Base-by-base conservation (phyloP, 2,888 invertebrate genomes). In the Cactoblastis cactorum region DNA sequence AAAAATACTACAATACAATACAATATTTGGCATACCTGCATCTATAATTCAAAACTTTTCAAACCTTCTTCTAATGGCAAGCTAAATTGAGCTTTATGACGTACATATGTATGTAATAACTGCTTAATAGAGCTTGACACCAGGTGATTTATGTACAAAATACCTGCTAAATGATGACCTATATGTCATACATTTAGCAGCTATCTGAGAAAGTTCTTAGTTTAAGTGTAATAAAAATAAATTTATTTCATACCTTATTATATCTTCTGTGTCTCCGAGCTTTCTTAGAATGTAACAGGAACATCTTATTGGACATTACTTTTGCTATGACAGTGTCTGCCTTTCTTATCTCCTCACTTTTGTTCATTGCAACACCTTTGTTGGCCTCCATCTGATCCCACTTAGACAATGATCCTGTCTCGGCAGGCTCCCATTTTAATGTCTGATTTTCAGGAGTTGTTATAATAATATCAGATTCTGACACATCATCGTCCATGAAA, bases 321-420 rank as follows among this genome's bases (percentile, higher is more conserved):
- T 81, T 83, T 0, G 83, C 81, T 32, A 87, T 78, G 2, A 86
- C 79, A 0, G 74, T 72, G 46, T 84, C 77, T 0, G 82, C 84
- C 18, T 69, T 61, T 15, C 64, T 58, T 0, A 72, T 64, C 17
- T 69, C 66, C 1, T 73, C 64, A 15, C 53, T 50, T 3, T 45
- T 34, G 0, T 52, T 37, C 24, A n/a, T 52, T 35, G 24, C 19
- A 43, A 0, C 12, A 12, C 22, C 15, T 4, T 37, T 9, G 15
- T 12, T 43, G 1, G 41, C 9, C 18, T 55, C 45, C 9, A 33
- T 45, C 4, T 28, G 28, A 3, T 50, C 51, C 11, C 53, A 11
- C 14, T 53, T 55, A 3, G 37, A 3, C 5, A 17, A 11, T 11
- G 41, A n/a, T 12, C 18, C 39, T 1, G 41, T 8, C 18, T 56